These are phyloP conservation scores for Lysandra bellargus DNA, from an alignment of 2,888 invertebrate genomes.

Conservation along the genomic window DNA sequence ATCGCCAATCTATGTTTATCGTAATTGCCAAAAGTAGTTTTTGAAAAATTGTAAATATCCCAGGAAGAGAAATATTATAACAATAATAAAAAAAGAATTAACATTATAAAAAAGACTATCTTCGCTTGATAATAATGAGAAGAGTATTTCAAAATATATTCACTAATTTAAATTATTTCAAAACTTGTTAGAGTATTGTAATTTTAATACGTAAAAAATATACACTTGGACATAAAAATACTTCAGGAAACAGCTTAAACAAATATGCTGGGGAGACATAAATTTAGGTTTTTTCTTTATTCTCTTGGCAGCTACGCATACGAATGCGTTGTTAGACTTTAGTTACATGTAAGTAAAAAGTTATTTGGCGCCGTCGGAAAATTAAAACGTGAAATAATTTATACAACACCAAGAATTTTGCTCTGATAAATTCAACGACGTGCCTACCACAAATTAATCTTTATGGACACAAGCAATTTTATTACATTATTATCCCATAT, in stretches of 20 bases:
- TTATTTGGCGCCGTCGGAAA: slow-evolving; percentile 20
- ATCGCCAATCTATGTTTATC: too few species aligned
- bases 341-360: slow-evolving; percentile 27
- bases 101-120: background rate
- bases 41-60: too few species aligned
- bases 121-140: background rate
- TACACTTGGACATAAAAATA: background rate
- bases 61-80: too few species aligned
- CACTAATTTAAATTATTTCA: background rate
- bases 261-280: slow-evolving; percentile 22
- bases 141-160: background rate
- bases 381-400: background rate
- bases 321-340: slow-evolving; percentile 19
- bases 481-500: background rate
- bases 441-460: background rate
- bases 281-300: slow-evolving; percentile 22
- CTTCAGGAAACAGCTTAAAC: slow-evolving; percentile 4
- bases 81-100: too few species aligned
- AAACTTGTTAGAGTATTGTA: background rate
- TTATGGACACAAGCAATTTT: background rate
- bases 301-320: slow-evolving; percentile 29
- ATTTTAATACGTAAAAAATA: background rate
- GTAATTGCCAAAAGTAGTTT: too few species aligned
- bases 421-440: background rate
- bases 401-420: background rate